Evolutionary conservation across 2,113 vertebrate genomes (phyloP), one percentile per base, ranked within the genome.

Genomic region (Indicator indicator): DNA sequence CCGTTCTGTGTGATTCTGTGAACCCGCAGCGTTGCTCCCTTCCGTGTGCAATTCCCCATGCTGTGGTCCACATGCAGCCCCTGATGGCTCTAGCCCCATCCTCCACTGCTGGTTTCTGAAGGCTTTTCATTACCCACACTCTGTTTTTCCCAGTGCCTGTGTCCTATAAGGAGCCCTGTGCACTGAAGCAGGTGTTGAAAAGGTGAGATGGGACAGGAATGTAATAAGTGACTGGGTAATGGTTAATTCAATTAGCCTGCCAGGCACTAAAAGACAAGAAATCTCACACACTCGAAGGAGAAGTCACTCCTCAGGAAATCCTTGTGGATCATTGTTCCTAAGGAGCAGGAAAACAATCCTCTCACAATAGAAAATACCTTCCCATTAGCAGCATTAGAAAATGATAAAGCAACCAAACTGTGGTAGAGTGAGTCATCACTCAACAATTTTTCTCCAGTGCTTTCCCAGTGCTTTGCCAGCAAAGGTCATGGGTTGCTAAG

Each of bases 241-340:
- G 30, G 50, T 52, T 83, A 90, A 91, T 82, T 88, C 62, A 65
- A 9, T 89, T 88, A 80, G 48, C 30, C 32, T 94, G 83, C 58
- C 69, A 81, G 76, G 44, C 74, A 13, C 48, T 84, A 6, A 59
- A 60, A 91, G 87, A 69, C 69, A 90, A 94, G 85, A 83, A 93
- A 71, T 48, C n/a, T 91, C 65, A n/a, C 30, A 70, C 30, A 9
- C 50, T 83, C 13, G 36, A 21, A 91, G 81, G 73, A 88, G 83
- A 88, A 94, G 62, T 86, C 36, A 17, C 72, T 93, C 65, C 76
- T 91, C 90, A 95, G 94, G 94, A 97, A 95, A 95, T 96, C 92
- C 88, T 95, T 95, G 80, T 48, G 65, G 87, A 91, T 86, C 79
- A 54, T 91, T 95, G 83, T 93, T 95, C 77, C 70, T 84, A 81